Base-by-base conservation (phyloP, 2,888 invertebrate genomes). In the Maniola hyperantus region DNA sequence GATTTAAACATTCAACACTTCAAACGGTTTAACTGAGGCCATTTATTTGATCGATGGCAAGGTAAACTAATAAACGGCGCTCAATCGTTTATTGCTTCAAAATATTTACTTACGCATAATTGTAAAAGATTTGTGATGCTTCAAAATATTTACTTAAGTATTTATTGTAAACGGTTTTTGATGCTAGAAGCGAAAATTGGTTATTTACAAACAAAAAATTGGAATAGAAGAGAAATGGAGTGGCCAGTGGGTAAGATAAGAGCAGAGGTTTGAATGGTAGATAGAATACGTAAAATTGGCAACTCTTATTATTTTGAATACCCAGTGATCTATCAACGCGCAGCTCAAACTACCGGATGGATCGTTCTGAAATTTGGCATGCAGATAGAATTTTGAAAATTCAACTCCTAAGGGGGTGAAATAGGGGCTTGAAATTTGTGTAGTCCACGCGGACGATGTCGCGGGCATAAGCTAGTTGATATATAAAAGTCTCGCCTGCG, bases 401-500 rank as follows among this genome's bases (percentile, higher is more conserved):
- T n/a, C n/a, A n/a, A n/a, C n/a, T n/a, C n/a, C n/a, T n/a, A n/a
- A n/a, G n/a, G n/a, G n/a, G n/a, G n/a, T n/a, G n/a, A n/a, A n/a
- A n/a, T n/a, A n/a, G n/a, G n/a, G n/a, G n/a, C n/a, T n/a, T n/a
- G n/a, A n/a, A n/a, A n/a, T n/a, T n/a, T n/a, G n/a, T n/a, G n/a
- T n/a, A n/a, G n/a, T 42, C 20, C 42, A 55, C 39, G 39, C 11
- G 55, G 13, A 55, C 20, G n/a, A n/a, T n/a, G n/a, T n/a, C n/a
- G n/a, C n/a, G n/a, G n/a, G n/a, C n/a, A n/a, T n/a, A n/a, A n/a
- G 46, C 59, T 65, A 44, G n/a, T 46, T 18, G 62, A 60, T 58
- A 62, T 70, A 73, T 70, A 71, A 64, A 69, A 63, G 48, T 64
- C 61, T 65, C 64, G 57, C 65, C 69, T 70, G 70, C 70, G 72